phyloP scores from a whole-genome alignment of 35 echinoderm and acorn worm species.

The Heliocidaris erythrogramma region DNA sequence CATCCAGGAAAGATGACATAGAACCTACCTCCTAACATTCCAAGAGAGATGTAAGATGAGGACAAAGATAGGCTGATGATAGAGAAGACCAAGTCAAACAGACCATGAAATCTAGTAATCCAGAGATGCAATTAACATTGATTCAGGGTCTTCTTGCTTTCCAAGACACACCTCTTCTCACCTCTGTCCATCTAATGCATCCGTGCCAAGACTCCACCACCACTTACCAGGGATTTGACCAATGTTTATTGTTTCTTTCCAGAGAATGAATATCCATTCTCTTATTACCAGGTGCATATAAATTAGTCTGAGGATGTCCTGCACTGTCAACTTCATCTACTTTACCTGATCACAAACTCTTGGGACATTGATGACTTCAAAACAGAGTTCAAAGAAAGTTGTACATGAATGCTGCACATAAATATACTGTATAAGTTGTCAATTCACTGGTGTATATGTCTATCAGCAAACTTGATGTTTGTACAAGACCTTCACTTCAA shows the following conservation, averaged over 20 bases:
- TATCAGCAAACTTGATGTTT: too few species aligned
- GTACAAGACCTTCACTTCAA: too few species aligned
- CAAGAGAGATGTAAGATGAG: background rate
- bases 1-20: background rate
- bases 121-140: constrained; percentile 28
- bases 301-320: too few species aligned
- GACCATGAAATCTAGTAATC: constrained; percentile 29
- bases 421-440: too few species aligned
- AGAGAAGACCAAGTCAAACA: background rate
- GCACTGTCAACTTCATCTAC: too few species aligned
- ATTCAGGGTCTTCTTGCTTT: background rate
- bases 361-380: too few species aligned
- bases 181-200: background rate
- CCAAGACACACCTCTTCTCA: background rate
- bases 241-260: background rate
- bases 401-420: too few species aligned
- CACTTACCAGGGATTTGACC: background rate
- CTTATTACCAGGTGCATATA: background rate
- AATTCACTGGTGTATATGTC: too few species aligned
- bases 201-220: background rate
- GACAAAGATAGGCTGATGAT: background rate
- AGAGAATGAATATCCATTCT: background rate
- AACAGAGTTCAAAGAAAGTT: too few species aligned
- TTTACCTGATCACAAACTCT: too few species aligned
- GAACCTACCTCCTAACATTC: background rate